Evolutionary conservation across 2,113 vertebrate species (phyloP).

Genomic region (Mungos mungo): DNA sequence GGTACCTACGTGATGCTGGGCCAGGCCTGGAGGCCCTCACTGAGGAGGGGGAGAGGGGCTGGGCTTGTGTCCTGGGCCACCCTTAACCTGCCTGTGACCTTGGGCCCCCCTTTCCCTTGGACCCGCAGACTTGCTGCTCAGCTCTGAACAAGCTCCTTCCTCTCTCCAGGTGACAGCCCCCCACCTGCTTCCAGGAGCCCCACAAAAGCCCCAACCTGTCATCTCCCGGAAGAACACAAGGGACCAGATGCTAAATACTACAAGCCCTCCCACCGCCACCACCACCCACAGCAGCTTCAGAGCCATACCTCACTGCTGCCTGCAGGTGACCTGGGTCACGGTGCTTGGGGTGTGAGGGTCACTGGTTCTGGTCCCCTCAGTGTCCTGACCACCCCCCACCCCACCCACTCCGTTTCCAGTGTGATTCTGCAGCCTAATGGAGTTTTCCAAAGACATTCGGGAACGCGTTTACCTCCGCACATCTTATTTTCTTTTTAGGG

Average conservation of each 20-base stretch:
- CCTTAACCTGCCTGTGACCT: neutral
- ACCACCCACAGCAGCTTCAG: fast-evolving
- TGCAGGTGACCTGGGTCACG: neutral
- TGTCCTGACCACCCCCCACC: neutral
- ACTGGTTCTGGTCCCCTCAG: neutral
- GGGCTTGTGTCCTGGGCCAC: neutral
- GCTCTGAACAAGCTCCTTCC: neutral
- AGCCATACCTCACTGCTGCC: neutral
- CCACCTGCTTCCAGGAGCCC: neutral
- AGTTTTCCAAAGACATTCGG: constrained; percentile 79
- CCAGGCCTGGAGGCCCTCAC: no score
- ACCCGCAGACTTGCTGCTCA: no score
- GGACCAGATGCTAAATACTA: fast-evolving
- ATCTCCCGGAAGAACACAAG: fast-evolving
- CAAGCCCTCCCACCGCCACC: neutral
- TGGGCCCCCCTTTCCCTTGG: neutral
- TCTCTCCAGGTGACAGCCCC: neutral
- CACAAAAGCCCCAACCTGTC: neutral
- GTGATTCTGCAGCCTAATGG: constrained; percentile 77
- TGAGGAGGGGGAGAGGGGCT: no score
- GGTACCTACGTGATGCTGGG: neutral
- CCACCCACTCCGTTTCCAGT: constrained; percentile 66
- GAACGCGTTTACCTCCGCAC: constrained; percentile 79
- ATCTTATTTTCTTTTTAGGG: constrained; percentile 79
- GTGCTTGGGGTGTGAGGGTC: neutral